These are phyloP conservation scores for Aethes cnicana DNA, from an alignment of 2,888 invertebrate species.

Conservation along the genomic window DNA sequence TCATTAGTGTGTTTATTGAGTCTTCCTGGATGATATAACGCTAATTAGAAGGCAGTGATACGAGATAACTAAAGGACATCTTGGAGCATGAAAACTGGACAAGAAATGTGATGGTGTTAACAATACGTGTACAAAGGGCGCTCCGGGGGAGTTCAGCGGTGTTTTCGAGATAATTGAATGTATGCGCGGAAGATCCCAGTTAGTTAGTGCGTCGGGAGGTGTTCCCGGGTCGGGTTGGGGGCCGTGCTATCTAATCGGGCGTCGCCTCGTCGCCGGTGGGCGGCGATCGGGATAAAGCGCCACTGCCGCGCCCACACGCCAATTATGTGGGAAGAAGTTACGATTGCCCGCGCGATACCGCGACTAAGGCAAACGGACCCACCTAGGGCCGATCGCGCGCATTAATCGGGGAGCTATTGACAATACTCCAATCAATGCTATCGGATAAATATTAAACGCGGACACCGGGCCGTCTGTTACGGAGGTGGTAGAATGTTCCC, in stretches of 20 bases:
- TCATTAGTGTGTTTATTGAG: conserved; percentile 4
- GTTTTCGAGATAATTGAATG: conserved; percentile 48
- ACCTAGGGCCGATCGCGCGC: conserved; percentile 60
- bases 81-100: too few relatives aligned
- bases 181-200: conserved; percentile 44
- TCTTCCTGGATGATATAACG: conserved; percentile 3
- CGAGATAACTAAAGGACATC: too few relatives aligned
- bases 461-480: conserved; percentile 21
- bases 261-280: conserved; percentile 74
- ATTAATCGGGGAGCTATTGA: conserved; percentile 70
- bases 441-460: conserved; percentile 32
- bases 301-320: conserved; percentile 76
- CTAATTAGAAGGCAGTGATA: background rate
- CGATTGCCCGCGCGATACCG: conserved; percentile 70
- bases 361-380: conserved; percentile 66
- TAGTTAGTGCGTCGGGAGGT: conserved; percentile 49
- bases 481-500: conserved; percentile 18
- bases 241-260: conserved; percentile 73
- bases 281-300: conserved; percentile 75
- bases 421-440: conserved; percentile 65
- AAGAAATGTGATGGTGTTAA: too few relatives aligned
- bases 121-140: too few relatives aligned
- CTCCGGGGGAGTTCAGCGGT: conserved; percentile 29
- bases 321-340: conserved; percentile 81
- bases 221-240: conserved; percentile 63